Evolutionary conservation across 64 coral and sea anemone genomes (phyloP), one percentile per base, ranked within the genome.

Genomic region (Pachyseris speciosa): DNA sequence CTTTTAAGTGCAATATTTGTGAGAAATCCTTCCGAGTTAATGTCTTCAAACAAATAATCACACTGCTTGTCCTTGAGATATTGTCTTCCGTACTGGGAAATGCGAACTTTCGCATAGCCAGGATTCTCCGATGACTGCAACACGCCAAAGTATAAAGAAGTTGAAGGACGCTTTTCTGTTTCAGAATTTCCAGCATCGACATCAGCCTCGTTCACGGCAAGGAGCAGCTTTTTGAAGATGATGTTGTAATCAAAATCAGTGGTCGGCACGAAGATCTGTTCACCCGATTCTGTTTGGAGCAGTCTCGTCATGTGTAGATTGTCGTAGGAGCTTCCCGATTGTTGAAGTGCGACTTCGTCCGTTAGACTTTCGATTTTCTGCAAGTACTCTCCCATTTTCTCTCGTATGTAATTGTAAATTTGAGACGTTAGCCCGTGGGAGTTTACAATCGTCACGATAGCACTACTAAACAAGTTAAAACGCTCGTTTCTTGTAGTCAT

Each of bases 261-360:
- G 26, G 39, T 50, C 12, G 72, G 72, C 24, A 75, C 72, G 72
- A 75, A 75, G 12, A 75, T 75, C 72, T 45, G 72, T 45, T 75
- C 38, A 1, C 40, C 38, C 1, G 37, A 75, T 75, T 75, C 72
- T 24, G 38, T 30, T 30, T 75, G 32, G 45, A 75, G 72, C 17
- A 75, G 0, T 12, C 72, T 27, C 45, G 72, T 75, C 72, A 75
- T 75, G 38, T 75, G 72, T 2, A 75, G 72, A 9, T 75, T 75
- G n/a, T 75, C 72, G 40, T 44, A 75, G 2, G 72, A 75, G 72
- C 72, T 75, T 75, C 72, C 72, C 72, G 72, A 75, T 75, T 75
- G 72, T 29, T 75, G 72, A 75, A 75, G 38, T 75, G 37, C 4
- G n/a, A 75, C 32, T 75, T 75, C 72, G 72, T 75, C 72, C 45